Base-by-base conservation (phyloP, 2,797 vertebrate genomes). In the Ptychadena robeensis region DNA sequence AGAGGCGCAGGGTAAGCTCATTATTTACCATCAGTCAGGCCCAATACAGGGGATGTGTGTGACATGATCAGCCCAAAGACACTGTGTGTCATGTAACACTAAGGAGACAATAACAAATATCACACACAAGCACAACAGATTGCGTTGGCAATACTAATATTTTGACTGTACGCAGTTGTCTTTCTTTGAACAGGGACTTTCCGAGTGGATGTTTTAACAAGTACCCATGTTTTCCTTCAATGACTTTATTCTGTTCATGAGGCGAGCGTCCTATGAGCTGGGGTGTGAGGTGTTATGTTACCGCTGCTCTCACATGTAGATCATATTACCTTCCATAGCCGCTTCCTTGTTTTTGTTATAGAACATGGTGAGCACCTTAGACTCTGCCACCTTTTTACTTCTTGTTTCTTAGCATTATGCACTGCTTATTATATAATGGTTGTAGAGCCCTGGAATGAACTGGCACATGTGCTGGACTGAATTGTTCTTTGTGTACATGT, bases 1-100 rank as follows among this genome's bases (percentile, higher is more conserved):
- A 18, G 35, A 44, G 18, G n/a, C 35, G 35, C 63, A n/a, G n/a
- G 80, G 63, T 74, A 61, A 84, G 67, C 40, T 32, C 28, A 69
- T 79, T 73, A 73, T 61, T 48, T n/a, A 28, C 63, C 30, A 63
- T 63, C 22, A 73, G 27, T 9, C n/a, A 30, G 48, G 35, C 9
- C 27, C 65, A 44, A 15, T 38, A 7, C 4, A 78, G 53, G 65
- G 37, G n/a, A 31, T 37, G 37, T 71, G 59, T 71, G 12, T 6
- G 38, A 31, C 48, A 31, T 35, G 9, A 37, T 28, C 59, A 28
- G n/a, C 11, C 27, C 25, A 61, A 27, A 59, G 22, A 22, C 57
- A 27, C 57, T n/a, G 57, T 61, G 57, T 25, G 27, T 12, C 22
- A 53, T 25, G 25, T 3, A 18, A 15, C 40, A 44, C n/a, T n/a